phyloP scores from a whole-genome alignment of 1,140 invertebrate species.

The Olivierus martensii region DNA sequence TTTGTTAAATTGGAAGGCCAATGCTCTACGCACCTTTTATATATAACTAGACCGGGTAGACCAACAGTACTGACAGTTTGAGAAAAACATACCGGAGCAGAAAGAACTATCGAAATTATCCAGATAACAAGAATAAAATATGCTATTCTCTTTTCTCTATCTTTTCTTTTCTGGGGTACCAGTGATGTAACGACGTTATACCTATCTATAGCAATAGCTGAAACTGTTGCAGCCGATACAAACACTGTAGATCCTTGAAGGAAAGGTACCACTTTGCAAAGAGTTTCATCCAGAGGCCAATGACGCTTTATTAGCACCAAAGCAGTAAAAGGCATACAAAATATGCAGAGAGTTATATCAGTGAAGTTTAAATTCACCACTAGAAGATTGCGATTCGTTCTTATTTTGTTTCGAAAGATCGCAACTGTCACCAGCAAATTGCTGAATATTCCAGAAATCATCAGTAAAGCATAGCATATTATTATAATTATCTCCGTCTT shows the following conservation, averaged over 20 bases:
- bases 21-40: conserved; percentile 32
- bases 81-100: conserved; percentile 36
- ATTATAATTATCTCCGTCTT: conserved; percentile 3
- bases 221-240: conserved; percentile 44
- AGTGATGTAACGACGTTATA: conserved; percentile 35
- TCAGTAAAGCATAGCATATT: not conserved
- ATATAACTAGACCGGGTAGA: conserved; percentile 26
- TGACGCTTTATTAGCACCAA: conserved; percentile 28
- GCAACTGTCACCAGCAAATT: conserved; percentile 7
- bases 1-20: conserved; percentile 32
- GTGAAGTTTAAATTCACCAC: conserved; percentile 41
- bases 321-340: conserved; percentile 43
- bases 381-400: not conserved
- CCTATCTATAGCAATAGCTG: conserved; percentile 44
- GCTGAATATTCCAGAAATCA: conserved; percentile 4
- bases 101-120: conserved; percentile 37
- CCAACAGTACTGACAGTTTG: conserved; percentile 29
- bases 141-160: conserved; percentile 2
- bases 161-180: conserved; percentile 27
- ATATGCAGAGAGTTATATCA: conserved; percentile 41
- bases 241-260: conserved; percentile 45
- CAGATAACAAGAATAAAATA: conserved; percentile 35
- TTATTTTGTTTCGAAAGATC: conserved; percentile 1
- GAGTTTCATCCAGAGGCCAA: conserved; percentile 31
- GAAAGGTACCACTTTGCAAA: conserved; percentile 43